These are phyloP conservation scores for Crocidura indochinensis DNA, from an alignment of 2,797 vertebrate genomes.

Conservation along the genomic window DNA sequence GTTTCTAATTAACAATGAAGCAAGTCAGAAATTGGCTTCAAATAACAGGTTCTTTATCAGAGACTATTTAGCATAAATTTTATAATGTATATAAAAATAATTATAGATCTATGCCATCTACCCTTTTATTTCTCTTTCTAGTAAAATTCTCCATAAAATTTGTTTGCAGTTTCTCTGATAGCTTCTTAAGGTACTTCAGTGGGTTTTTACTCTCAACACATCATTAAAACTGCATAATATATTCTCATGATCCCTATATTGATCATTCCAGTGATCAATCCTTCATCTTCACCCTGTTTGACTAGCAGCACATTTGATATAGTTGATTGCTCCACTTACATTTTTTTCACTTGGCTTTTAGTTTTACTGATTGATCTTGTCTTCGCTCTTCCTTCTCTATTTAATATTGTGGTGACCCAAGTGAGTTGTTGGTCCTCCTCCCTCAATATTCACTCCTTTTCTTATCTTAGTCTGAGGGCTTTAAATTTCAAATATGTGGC, in stretches of 20 bases:
- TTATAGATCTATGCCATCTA: neutral
- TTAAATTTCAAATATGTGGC: neutral
- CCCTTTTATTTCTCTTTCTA: neutral
- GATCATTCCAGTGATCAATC: no score
- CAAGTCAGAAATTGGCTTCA: neutral
- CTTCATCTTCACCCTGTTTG: neutral
- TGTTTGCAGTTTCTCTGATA: neutral
- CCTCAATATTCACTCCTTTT: neutral
- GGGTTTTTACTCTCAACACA: neutral
- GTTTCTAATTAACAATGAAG: slow-evolving; percentile 2
- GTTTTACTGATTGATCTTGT: neutral
- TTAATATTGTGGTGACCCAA: neutral
- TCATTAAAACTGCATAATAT: neutral
- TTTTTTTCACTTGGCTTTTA: neutral
- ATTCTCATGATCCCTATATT: neutral
- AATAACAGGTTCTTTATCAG: neutral
- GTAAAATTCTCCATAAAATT: neutral
- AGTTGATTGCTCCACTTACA: neutral
- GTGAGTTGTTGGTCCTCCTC: neutral
- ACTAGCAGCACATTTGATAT: neutral
- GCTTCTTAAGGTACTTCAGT: neutral
- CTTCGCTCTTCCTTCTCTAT: neutral
- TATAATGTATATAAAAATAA: neutral
- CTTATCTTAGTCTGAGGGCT: neutral
- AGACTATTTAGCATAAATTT: no score